phyloP scores from a whole-genome alignment of 2,888 invertebrate species.

The Cataglyphis rosenhaueri region DNA sequence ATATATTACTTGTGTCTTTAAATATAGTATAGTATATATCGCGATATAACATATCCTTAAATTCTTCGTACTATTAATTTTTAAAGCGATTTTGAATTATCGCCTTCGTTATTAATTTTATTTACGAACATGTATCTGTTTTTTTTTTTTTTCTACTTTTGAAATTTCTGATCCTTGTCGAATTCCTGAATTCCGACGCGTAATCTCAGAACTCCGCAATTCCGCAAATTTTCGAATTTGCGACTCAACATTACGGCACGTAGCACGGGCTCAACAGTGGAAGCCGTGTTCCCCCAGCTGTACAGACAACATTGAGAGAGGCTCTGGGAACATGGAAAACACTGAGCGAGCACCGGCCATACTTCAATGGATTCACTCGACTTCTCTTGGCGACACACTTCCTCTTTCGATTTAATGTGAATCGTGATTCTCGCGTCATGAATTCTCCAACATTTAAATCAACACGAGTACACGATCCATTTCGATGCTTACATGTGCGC shows the following conservation, averaged over 20 bases:
- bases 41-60: background rate
- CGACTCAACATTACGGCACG: background rate
- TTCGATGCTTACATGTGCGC: background rate
- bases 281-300: slow-evolving; percentile 84
- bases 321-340: slow-evolving; percentile 85
- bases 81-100: background rate
- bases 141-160: background rate
- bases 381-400: slow-evolving; percentile 3
- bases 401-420: background rate
- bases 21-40: background rate
- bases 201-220: slow-evolving; percentile 12
- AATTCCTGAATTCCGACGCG: background rate
- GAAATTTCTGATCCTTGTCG: background rate
- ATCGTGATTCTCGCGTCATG: background rate
- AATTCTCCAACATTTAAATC: background rate
- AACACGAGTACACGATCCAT: background rate
- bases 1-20: background rate
- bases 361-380: slow-evolving; percentile 26
- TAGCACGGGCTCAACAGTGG: slow-evolving; percentile 83
- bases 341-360: slow-evolving; percentile 82
- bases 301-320: slow-evolving; percentile 70
- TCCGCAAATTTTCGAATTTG: slow-evolving; percentile 2
- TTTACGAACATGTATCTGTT: background rate
- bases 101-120: background rate
- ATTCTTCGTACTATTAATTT: background rate